Evolutionary conservation across 1,140 invertebrate species (phyloP), one percentile per base, ranked within the genome.

Genomic region (Dendrolimus punctatus): DNA sequence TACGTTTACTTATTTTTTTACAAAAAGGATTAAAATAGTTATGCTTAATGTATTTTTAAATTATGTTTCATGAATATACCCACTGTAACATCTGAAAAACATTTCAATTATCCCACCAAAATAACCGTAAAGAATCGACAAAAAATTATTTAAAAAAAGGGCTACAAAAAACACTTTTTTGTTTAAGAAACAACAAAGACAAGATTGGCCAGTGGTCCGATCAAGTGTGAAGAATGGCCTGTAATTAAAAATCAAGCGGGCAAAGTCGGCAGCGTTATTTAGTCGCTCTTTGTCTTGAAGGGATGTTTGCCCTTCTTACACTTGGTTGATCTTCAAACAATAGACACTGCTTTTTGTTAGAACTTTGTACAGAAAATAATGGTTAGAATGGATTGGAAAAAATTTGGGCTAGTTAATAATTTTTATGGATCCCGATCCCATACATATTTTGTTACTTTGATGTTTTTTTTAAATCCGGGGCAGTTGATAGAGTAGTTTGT

Each of bases 231-330:
- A 75, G 58, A 57, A 63, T 71, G 71, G 63, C 68, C 67, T 69
- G 71, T 83, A 86, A 86, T 86, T 84, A 85, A 84, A 81, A 82
- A 75, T 83, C 79, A 80, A 76, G 68, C 64, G 68, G 61, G 61
- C 66, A 75, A 73, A 72, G 68, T 74, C 71, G 62, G 68, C 65
- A 68, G 58, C 46, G 58, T 73, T 69, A 71, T 69, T 74, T 45
- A 64, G 65, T 62, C 41, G 58, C 62, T 60, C 62, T 48, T 66
- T 70, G 66, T 61, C 54, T 52, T 9, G 57, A 58, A 51, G 53
- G 68, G 71, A 67, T 59, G 60, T 68, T 75, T 68, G 66, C 73
- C 64, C 65, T 63, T 60, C 60, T 58, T 52, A 59, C 76, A 73
- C 68, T 79, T 67, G 68, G 63, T 49, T 73, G 75, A 51, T 55